Conservation (phyloP, 1,140 invertebrate species). For the Agrypnia vestita region DNA sequence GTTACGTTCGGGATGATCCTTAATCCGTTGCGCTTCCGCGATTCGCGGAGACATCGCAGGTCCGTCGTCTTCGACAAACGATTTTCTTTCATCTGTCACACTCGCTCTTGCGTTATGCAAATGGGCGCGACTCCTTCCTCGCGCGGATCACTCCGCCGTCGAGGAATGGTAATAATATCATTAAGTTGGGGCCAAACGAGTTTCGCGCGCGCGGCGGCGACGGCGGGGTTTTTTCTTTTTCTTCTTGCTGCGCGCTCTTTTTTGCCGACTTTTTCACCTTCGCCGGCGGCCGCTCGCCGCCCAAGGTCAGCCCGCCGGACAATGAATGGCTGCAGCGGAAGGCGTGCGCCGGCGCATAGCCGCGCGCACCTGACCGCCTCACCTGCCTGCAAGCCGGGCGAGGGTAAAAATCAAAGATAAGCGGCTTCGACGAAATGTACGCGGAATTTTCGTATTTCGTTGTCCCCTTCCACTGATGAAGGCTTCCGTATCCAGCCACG, state of each 20-base stretch:
- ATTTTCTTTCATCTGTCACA: neutral
- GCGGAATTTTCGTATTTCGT: no score
- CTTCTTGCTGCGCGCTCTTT: neutral
- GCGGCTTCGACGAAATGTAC: no score
- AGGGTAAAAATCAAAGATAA: no score
- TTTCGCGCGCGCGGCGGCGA: neutral
- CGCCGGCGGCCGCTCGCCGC: slow-evolving; percentile 2
- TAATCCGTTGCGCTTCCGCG: no score
- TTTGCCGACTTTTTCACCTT: neutral
- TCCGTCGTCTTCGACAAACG: slow-evolving; percentile 1
- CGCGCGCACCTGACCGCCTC: no score
- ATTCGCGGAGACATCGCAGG: no score
- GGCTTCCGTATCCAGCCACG: no score
- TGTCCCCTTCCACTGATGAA: no score
- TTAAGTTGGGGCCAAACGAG: neutral
- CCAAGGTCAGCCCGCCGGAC: neutral
- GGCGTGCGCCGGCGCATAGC: neutral
- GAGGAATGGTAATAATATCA: neutral
- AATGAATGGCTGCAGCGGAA: slow-evolving; percentile 12
- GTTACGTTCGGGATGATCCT: no score
- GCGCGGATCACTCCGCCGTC: neutral
- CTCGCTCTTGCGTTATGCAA: neutral
- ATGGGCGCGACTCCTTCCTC: neutral
- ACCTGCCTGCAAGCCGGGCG: no score
- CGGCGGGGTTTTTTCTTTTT: neutral